Conservation (phyloP, 2,888 invertebrate genomes). For the Drosophila percnosoma region DNA sequence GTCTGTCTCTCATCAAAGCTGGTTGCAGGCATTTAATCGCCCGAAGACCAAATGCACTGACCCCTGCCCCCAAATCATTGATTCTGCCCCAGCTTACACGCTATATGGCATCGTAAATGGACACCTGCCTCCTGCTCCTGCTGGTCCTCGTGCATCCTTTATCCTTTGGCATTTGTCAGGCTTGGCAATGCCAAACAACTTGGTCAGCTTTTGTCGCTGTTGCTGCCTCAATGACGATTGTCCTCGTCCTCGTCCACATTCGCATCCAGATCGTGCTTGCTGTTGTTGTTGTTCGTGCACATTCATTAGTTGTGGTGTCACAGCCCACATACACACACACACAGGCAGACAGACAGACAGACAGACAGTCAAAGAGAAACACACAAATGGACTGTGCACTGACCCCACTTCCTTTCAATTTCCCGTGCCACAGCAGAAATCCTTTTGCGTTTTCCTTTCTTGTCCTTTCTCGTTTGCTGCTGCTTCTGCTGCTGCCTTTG, state of each 20-base stretch:
- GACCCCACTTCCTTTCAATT: conserved; percentile 64
- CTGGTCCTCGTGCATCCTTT: not conserved
- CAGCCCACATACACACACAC: conserved; percentile 27
- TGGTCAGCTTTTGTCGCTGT: conserved; percentile 53
- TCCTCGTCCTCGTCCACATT: conserved; percentile 21
- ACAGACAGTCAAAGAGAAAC: not conserved
- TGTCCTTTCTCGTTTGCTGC: conserved; percentile 2
- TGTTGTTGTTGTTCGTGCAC: conserved; percentile 35
- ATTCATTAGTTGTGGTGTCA: conserved; percentile 65
- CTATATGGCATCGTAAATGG: conserved; percentile 23
- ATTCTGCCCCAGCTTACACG: not conserved
- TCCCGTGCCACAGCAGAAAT: conserved; percentile 48
- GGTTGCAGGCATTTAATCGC: conserved; percentile 44
- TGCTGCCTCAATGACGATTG: conserved; percentile 52
- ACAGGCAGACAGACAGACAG: not conserved
- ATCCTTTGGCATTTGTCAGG: conserved; percentile 52
- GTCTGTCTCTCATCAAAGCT: conserved; percentile 23
- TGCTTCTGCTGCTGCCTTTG: conserved; percentile 19
- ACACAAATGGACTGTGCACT: conserved; percentile 45
- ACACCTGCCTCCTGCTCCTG: not conserved
- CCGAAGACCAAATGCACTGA: conserved; percentile 8
- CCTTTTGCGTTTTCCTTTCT: conserved; percentile 36
- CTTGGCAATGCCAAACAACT: conserved; percentile 62
- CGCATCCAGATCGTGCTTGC: conserved; percentile 9
- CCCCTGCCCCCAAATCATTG: not conserved